Evolutionary conservation across 1,140 invertebrate genomes (phyloP).

Genomic region (Sesamia nonagrioides): DNA sequence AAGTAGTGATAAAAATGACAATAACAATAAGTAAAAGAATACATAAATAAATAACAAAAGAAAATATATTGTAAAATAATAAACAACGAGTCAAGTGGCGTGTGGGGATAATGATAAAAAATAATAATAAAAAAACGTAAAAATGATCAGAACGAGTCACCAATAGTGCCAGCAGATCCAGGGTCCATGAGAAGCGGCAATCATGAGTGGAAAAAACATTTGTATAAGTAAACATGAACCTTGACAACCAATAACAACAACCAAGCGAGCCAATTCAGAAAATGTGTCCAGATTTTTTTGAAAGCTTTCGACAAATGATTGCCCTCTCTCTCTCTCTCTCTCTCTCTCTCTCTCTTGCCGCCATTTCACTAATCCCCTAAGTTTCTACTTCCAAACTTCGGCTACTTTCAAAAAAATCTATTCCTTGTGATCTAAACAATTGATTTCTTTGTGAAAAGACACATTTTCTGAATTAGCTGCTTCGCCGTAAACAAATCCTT

Average conservation of each 20-base stretch:
- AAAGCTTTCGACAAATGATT: constrained; percentile 87
- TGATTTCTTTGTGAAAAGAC: constrained; percentile 93
- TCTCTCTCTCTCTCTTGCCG: constrained; percentile 59
- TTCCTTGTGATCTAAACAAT: constrained; percentile 73
- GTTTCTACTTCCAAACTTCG: constrained; percentile 73
- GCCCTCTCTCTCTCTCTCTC: constrained; percentile 71
- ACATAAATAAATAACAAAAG: too few relatives aligned
- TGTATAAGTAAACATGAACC: constrained; percentile 78
- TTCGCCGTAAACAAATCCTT: constrained; percentile 70
- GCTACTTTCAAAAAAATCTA: constrained; percentile 88
- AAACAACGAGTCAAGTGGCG: constrained; percentile 75
- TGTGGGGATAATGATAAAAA: constrained; percentile 60
- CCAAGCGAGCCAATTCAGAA: constrained; percentile 82
- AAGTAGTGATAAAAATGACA: background rate
- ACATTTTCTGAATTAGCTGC: constrained; percentile 93
- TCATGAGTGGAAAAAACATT: constrained; percentile 88
- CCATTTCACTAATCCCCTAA: constrained; percentile 67
- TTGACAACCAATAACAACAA: constrained; percentile 50
- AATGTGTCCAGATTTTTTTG: constrained; percentile 88
- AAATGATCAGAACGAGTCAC: constrained; percentile 68
- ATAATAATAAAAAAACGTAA: constrained; percentile 58
- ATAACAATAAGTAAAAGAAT: background rate
- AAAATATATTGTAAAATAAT: constrained; percentile 14
- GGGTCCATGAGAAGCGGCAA: constrained; percentile 88
- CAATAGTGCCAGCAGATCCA: constrained; percentile 84